Conservation (phyloP, 2,113 vertebrate species). For the Brachyhypopomus occidentalis region DNA sequence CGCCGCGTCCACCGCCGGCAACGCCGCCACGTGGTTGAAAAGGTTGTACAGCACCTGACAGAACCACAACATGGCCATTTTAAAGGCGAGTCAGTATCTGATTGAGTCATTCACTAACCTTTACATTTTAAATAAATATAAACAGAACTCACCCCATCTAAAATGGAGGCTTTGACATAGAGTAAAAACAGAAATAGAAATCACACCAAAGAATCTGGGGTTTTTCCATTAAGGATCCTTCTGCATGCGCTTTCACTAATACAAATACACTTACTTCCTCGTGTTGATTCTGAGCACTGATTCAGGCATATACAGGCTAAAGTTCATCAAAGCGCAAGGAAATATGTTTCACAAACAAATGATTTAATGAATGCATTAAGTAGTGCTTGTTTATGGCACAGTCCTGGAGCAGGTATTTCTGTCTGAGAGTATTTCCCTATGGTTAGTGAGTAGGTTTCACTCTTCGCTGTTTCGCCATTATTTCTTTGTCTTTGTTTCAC, state of each 20-base stretch:
- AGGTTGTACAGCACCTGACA: slow-evolving; percentile 93
- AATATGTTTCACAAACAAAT: not conserved
- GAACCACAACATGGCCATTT: slow-evolving; percentile 45
- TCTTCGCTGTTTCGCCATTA: not conserved
- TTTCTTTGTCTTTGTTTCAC: slow-evolving; percentile 1
- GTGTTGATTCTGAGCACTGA: not conserved
- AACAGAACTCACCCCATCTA: no score
- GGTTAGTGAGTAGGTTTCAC: not conserved
- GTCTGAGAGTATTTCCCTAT: not conserved
- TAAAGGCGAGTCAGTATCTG: not conserved
- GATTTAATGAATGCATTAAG: not conserved
- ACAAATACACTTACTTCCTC: not conserved
- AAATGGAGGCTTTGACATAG: no score
- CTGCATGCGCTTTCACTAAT: not conserved
- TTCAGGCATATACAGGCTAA: not conserved
- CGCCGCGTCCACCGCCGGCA: slow-evolving; percentile 85
- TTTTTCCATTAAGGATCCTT: no score
- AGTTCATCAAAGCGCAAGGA: not conserved
- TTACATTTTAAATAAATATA: not conserved
- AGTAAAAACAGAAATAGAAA: no score
- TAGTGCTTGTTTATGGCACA: not conserved
- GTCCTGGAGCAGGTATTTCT: not conserved
- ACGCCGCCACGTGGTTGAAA: slow-evolving; percentile 90
- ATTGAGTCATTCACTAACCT: not conserved
- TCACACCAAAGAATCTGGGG: no score